Base-by-base conservation (phyloP, 2,113 vertebrate genomes). In the Pluvialis apricaria region DNA sequence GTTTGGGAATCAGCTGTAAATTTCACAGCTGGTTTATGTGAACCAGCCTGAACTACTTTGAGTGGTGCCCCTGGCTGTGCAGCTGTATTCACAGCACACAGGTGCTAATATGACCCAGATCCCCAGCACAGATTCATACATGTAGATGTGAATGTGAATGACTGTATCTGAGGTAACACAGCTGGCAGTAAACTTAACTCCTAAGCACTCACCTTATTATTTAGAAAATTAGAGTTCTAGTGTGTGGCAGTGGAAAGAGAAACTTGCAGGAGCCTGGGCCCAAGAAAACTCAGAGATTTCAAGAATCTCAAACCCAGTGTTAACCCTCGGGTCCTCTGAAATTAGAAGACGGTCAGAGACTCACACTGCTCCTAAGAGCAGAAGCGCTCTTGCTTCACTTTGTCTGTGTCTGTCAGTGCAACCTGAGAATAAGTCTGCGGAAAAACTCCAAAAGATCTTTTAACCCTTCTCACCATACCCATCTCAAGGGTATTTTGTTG, bases 1-100 rank as follows among this genome's bases (percentile, higher is more conserved):
- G 40, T 86, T 89, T 80, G 72, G 89, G 82, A 92, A 79, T 71
- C 55, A 83, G 51, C 77, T 83, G 32, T 71, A 51, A 70, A 70
- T 61, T 83, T 92, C 89, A 86, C 92, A 96, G 92, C 77, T 94
- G 89, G 32, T 94, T 83, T 90, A 64, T 69, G 40, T 49, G 82
- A 92, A 75, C 32, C n/a, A 71, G 77, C n/a, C 86, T 86, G 77
- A 92, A 80, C n/a, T 31, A 70, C 77, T 65, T 8, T 40, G 71
- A 83, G 51, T 36, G 28, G n/a, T 71, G 72, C 89, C 72, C 25
- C 57, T 57, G 69, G 92, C 78, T 77, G 26, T 87, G 73, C 92
- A 94, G 92, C 86, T 92, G 86, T 36, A 31, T n/a, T 55, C 61
- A 38, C 29, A 38, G 71, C 31, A 75, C 76, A 86, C 80, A 85